Percentiles rank a stretch among this genome's conserved stretches.
These are phyloP conservation scores for Tiaroga cobitis DNA, from an alignment of 2,797 vertebrate species.

Conservation along the genomic window DNA sequence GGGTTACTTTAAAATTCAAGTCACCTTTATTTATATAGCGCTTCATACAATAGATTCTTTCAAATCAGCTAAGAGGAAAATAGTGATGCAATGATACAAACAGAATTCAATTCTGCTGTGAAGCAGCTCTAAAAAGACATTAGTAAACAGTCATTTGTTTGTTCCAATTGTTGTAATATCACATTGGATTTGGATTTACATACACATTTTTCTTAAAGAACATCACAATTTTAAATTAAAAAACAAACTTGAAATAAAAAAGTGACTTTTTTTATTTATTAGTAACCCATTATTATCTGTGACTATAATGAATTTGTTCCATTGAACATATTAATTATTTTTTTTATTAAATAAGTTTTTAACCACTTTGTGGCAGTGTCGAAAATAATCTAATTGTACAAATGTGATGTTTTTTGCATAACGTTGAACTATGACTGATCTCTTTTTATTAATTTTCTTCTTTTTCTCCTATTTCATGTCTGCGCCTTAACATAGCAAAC, in stretches of 20 bases:
- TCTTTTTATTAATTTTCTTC: background rate
- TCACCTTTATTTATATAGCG: background rate
- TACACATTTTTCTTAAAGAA: conserved; percentile 2
- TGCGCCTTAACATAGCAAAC: conserved; percentile 52
- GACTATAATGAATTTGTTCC: background rate
- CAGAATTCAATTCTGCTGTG: background rate
- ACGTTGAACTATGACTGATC: conserved; percentile 30
- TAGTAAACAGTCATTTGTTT: background rate
- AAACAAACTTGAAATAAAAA: background rate
- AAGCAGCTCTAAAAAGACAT: too few species aligned
- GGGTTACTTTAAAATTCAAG: background rate
- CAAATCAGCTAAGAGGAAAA: background rate
- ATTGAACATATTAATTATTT: background rate
- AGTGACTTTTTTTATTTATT: background rate
- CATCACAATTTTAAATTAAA: background rate
- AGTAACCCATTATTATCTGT: background rate
- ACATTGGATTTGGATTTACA: background rate
- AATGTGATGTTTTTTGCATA: background rate
- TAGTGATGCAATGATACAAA: background rate
- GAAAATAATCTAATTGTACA: background rate
- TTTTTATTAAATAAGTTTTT: background rate
- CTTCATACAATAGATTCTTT: background rate
- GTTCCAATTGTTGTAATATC: background rate
- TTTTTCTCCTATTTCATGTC: conserved; percentile 21
- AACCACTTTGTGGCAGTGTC: background rate